Evolutionary conservation across 2,888 invertebrate genomes (phyloP).

Genomic region (Cephus runcator): DNA sequence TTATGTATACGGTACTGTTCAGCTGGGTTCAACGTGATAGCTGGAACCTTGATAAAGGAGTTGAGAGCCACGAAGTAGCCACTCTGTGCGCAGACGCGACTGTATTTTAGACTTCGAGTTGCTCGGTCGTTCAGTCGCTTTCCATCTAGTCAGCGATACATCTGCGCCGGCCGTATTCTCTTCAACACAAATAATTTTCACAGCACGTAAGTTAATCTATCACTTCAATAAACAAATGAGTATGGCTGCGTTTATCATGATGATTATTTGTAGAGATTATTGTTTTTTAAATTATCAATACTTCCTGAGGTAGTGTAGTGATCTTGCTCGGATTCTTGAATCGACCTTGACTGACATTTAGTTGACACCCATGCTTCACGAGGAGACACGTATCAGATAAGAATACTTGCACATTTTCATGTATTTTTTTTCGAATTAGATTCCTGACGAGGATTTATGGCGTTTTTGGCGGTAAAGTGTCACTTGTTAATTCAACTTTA

Average conservation of each 20-base stretch:
- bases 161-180: conserved; percentile 17
- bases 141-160: conserved; percentile 35
- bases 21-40: conserved; percentile 9
- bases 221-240: background rate
- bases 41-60: conserved; percentile 13
- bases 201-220: conserved; percentile 41
- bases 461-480: background rate
- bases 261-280: background rate
- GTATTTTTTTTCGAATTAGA: background rate
- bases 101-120: conserved; percentile 40
- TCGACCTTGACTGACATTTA: conserved; percentile 58
- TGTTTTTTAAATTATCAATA: background rate
- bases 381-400: background rate
- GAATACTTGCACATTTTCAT: background rate
- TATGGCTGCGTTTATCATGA: background rate
- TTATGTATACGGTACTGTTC: background rate
- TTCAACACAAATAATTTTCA: conserved; percentile 26
- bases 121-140: conserved; percentile 44
- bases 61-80: conserved; percentile 22
- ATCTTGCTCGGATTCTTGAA: conserved; percentile 9
- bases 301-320: background rate
- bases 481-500: background rate
- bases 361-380: background rate
- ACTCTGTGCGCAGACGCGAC: conserved; percentile 21
- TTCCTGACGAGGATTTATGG: background rate